A percentile compares a stretch with the other conserved stretches of the same genome.
phyloP scores from a whole-genome alignment of 2,797 vertebrate genomes.

The Carcharodon carcharias region DNA sequence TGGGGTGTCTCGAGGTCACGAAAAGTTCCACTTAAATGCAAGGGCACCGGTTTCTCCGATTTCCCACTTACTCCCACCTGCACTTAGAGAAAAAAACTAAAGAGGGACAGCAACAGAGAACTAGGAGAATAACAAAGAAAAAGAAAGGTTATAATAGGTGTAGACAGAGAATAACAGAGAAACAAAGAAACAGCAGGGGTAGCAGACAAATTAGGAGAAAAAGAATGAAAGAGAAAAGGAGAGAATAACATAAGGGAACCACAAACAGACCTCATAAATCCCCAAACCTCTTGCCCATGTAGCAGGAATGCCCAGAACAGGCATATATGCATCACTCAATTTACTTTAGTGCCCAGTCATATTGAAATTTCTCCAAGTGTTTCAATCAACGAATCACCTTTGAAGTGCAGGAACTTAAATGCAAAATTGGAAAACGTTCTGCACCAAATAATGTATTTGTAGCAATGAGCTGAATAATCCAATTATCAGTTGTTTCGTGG shows the following conservation, averaged over 20 bases:
- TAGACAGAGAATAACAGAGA: neutral
- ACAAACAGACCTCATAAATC: neutral
- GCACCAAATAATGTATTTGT: no score
- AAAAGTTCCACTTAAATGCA: no score
- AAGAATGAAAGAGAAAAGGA: neutral
- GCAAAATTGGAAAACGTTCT: no score
- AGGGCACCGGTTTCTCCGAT: no score
- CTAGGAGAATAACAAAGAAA: neutral
- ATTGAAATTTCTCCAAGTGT: neutral
- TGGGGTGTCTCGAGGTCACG: neutral
- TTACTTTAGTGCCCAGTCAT: neutral
- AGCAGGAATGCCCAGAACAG: neutral
- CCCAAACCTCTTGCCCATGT: neutral
- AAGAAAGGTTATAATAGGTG: neutral
- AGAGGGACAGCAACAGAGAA: neutral
- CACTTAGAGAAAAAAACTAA: neutral
- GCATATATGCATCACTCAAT: neutral
- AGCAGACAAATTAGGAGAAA: neutral
- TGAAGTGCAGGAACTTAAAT: neutral
- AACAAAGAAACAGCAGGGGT: neutral
- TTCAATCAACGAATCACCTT: neutral
- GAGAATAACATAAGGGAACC: neutral
- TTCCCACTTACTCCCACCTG: neutral
- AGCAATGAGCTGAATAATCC: neutral
- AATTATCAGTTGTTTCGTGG: neutral